phyloP scores from a whole-genome alignment of 37 sponge, comb jelly and placozoan genomes.

The Cliona cf. orientalis region DNA sequence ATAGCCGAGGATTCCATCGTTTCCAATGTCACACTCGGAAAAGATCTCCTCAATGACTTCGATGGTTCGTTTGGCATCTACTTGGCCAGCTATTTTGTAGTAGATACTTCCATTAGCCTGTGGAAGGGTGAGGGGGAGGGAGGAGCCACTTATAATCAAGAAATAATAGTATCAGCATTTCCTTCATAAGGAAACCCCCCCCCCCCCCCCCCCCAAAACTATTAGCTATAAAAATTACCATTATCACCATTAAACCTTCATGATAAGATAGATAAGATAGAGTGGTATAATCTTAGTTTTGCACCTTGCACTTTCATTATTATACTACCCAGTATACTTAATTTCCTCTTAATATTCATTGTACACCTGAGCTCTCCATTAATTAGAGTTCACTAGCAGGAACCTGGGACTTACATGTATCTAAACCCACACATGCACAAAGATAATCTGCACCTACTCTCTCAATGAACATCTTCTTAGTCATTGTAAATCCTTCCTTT shows the following conservation, averaged over 20 bases:
- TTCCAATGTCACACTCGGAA: slow-evolving; percentile 51
- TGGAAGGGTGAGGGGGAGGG: too few species aligned
- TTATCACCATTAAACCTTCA: too few species aligned
- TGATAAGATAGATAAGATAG: not conserved
- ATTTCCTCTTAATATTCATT: too few species aligned
- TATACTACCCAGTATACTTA: not conserved
- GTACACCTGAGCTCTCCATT: too few species aligned
- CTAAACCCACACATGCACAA: too few species aligned
- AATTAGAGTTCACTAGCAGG: too few species aligned
- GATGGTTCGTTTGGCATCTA: not conserved
- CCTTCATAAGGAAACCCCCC: too few species aligned
- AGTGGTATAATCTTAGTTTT: not conserved
- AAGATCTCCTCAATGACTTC: slow-evolving; percentile 21
- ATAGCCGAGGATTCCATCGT: slow-evolving; percentile 43
- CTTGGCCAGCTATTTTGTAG: not conserved
- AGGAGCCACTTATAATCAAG: too few species aligned
- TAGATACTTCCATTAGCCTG: slow-evolving; percentile 24
- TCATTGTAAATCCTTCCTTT: not conserved
- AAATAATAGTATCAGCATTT: too few species aligned
- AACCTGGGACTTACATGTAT: too few species aligned
- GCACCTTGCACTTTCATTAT: not conserved
- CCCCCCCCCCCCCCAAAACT: not conserved
- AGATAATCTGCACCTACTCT: too few species aligned
- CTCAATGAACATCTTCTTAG: not conserved
- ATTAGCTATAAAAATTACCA: too few species aligned